Evolutionary conservation across 2,113 vertebrate species (phyloP), one percentile per base, ranked within the genome.

Genomic region (Meles meles): DNA sequence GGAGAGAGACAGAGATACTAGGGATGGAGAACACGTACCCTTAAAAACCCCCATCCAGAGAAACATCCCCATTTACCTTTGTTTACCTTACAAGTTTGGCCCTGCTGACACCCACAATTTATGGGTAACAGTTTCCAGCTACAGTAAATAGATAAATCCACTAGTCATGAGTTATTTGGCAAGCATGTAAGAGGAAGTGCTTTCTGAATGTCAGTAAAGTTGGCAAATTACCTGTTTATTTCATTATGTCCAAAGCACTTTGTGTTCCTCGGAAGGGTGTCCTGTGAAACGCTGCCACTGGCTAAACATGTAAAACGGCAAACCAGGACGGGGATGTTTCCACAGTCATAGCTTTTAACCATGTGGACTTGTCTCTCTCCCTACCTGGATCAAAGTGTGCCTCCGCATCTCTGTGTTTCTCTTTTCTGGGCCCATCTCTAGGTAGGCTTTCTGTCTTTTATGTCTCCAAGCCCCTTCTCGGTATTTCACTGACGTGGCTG

Each of bases 141-240:
- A 95, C 13, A 39, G 90, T 94, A 67, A 96, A 37, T 47, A 69
- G 44, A 12, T 14, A 37, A 80, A 76, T 55, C n/a, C 79, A 63
- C 27, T 42, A 47, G 79, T 87, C 92, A 84, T 11, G 81, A n/a
- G 47, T 39, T 87, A 81, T 63, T 52, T 67, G 65, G 74, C 85
- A 97, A 92, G 86, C 37, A 49, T 0, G 5, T 12, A 57, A 79
- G 61, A 76, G 88, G 96, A 93, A 93, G 87, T 69, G 80, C 39
- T 39, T 27, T 47, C 17, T 86, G 59, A 80, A 76, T 12, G 59
- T 79, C 39, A 74, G 47, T 67, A 49, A 84, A 59, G 65, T 31
- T 59, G 71, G 63, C 89, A 92, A 49, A 92, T 42, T 18, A 88
- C 59, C 39, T 77, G 63, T 76, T 10, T 80, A 25, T 49, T 72